Evolutionary conservation across 2,797 vertebrate genomes (phyloP).

Genomic region (Micromesistius poutassou): DNA sequence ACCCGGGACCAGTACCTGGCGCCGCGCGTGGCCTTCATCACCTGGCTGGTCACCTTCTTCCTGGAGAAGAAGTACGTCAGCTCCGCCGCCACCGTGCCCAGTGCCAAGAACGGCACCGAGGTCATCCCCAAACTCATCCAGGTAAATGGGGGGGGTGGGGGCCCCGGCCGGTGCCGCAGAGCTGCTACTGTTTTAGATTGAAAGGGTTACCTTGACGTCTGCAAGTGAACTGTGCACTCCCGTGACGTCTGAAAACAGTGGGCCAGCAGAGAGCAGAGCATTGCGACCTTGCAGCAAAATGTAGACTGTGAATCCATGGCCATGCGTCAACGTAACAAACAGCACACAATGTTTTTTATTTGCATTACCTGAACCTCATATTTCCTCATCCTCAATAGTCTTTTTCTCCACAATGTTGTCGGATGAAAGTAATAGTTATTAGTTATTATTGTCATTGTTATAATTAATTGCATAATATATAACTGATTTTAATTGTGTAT

Average conservation of each 20-base stretch:
- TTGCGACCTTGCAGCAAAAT: too few relatives aligned
- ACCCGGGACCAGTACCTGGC: slow-evolving; percentile 94
- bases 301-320: too few relatives aligned
- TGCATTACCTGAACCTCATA: not conserved
- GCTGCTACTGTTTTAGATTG: not conserved
- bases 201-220: not conserved
- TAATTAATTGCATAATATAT: not conserved
- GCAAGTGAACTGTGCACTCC: too few relatives aligned
- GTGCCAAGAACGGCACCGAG: slow-evolving; percentile 89
- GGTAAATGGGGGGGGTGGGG: slow-evolving; percentile 58
- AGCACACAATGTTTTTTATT: too few relatives aligned
- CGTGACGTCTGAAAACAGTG: not conserved
- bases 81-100: slow-evolving; percentile 74
- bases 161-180: not conserved
- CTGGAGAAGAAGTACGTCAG: slow-evolving; percentile 95
- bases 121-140: slow-evolving; percentile 93
- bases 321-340: too few relatives aligned
- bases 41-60: slow-evolving; percentile 98
- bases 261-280: too few relatives aligned
- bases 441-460: not conserved
- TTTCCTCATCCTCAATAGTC: too few relatives aligned
- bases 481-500: not conserved
- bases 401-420: not conserved
- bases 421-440: not conserved
- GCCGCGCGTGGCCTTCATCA: slow-evolving; percentile 95